These are phyloP conservation scores for Helarctos malayanus DNA, from an alignment of 2,797 vertebrate genomes.

Conservation along the genomic window DNA sequence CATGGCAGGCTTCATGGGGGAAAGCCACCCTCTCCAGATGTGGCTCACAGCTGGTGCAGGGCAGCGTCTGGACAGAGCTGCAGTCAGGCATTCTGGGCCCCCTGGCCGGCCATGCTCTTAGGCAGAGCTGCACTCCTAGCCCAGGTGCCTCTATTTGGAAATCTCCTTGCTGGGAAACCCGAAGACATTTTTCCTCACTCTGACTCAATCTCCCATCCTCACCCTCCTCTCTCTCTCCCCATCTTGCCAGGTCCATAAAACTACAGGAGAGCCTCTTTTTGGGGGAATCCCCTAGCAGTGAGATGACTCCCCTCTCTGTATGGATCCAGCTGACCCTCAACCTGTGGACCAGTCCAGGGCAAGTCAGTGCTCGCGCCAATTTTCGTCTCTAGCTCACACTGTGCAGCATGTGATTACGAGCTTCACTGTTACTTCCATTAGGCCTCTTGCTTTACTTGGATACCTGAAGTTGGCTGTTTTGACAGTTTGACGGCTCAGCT, in stretches of 20 bases:
- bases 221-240: neutral
- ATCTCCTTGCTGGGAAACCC: neutral
- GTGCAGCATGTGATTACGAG: neutral
- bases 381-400: neutral
- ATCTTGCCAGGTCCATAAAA: neutral
- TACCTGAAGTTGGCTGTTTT: neutral
- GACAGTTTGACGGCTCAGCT: neutral
- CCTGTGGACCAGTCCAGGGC: neutral
- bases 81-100: too few species aligned
- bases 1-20: fast-evolving
- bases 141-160: neutral
- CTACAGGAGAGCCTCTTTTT: neutral
- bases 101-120: neutral
- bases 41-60: neutral
- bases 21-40: neutral
- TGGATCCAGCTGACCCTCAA: neutral
- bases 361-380: neutral
- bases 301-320: neutral
- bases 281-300: too few species aligned
- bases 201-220: neutral
- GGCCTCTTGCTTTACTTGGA: neutral
- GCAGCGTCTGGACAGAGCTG: neutral
- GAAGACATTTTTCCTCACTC: neutral
- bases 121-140: neutral
- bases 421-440: neutral